phyloP scores from a whole-genome alignment of 35 echinoderm and acorn worm genomes.

The Amphiura filiformis region DNA sequence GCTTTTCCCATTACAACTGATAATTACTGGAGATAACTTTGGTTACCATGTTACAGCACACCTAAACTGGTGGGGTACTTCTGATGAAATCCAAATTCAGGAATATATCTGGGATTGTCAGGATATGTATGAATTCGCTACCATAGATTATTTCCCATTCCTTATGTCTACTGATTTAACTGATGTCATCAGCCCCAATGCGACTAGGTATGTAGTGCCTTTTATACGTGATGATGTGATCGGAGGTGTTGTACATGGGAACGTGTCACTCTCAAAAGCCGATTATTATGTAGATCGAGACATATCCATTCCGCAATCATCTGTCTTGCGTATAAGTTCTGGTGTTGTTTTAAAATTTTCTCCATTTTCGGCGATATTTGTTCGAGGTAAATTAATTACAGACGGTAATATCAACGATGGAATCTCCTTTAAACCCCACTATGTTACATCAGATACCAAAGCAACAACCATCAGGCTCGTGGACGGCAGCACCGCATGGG shows the following conservation, averaged over 20 bases:
- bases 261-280: neutral
- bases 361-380: neutral
- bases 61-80: neutral
- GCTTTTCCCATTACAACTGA: neutral
- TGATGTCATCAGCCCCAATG: neutral
- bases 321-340: neutral
- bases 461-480: neutral
- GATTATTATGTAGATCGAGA: neutral
- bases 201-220: neutral
- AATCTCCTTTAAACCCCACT: neutral
- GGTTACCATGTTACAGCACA: neutral
- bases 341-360: neutral
- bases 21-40: neutral
- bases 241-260: neutral
- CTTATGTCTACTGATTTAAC: neutral
- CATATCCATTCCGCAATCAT: neutral
- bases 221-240: neutral
- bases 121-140: neutral
- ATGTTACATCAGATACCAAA: neutral
- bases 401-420: neutral
- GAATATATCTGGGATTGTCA: neutral
- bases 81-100: neutral
- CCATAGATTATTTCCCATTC: neutral
- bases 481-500: neutral
- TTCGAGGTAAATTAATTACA: neutral